Evolutionary conservation across 2,797 vertebrate species (phyloP), one percentile per base, ranked within the genome.

Genomic region (Neosalanx taihuensis): DNA sequence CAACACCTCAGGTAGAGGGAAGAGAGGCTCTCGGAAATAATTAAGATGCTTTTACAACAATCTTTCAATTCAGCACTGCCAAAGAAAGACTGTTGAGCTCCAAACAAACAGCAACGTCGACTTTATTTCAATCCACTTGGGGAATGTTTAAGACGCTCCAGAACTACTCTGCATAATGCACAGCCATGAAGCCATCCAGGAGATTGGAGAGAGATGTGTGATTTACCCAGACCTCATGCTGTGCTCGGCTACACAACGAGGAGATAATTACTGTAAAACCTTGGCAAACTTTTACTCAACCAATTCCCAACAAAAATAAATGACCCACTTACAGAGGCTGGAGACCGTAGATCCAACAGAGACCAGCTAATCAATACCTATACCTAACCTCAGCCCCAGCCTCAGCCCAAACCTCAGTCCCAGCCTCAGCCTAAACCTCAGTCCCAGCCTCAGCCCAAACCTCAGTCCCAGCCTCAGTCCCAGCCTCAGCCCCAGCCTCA

Each of bases 91-190:
- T 85, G 70, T 86, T 81, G 88, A 87, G 85, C 83, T 87, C 79
- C 81, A 90, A 93, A 92, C 91, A 93, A 92, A 93, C 88, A 92
- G 91, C 92, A 90, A 85, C 87, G 85, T 92, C 91, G 92, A 92
- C 91, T 92, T 92, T 92, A 88, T 92, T 61, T 88, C 87, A 90
- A 90, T 90, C 86, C 91, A 92, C 92, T 91, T 79, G 89, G 90
- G 91, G 90, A 84, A 90, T 90, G 88, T 92, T 91, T 89, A 86
- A 91, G 90, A 88, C 86, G 77, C 90, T 89, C 84, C 86, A 75
- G 87, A 88, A 68, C 83, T 76, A 83, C 89, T 88, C 90, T 92
- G 90, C 89, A 91, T 92, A 92, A 92, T 92, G 90, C 87, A 89
- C 86, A 83, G 86, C 89, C 85, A 84, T 90, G 89, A 90, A 92